phyloP scores from a whole-genome alignment of 2,797 vertebrate genomes.

The Salmo trutta region DNA sequence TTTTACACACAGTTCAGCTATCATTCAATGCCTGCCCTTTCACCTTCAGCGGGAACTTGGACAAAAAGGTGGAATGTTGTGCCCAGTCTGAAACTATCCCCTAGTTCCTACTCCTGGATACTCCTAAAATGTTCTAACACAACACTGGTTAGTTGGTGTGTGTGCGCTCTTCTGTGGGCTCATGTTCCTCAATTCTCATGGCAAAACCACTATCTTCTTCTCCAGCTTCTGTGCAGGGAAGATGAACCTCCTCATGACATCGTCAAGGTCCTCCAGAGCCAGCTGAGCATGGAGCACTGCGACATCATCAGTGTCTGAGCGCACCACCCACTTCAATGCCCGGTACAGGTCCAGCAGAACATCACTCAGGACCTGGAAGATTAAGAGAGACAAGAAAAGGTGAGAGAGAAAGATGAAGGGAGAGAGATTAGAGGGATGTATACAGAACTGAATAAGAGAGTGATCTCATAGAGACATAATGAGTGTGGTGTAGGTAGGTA shows the following conservation, averaged over 20 bases:
- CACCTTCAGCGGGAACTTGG: conserved; percentile 8
- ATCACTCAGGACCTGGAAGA: conserved; percentile 82
- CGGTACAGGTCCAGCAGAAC: conserved; percentile 91
- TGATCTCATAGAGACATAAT: background rate
- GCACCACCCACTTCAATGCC: conserved; percentile 85
- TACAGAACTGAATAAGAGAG: background rate
- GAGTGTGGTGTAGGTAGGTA: background rate
- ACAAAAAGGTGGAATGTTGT: conserved; percentile 62
- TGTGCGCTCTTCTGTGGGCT: background rate
- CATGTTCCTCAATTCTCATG: conserved; percentile 53
- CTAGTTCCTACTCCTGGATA: background rate
- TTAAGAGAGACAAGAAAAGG: no score
- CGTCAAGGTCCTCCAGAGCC: conserved; percentile 88
- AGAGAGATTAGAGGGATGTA: background rate
- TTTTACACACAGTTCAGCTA: conserved; percentile 12
- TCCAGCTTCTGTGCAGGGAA: conserved; percentile 86
- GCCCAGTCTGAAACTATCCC: background rate
- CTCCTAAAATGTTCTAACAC: background rate
- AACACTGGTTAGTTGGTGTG: no score
- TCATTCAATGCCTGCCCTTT: conserved; percentile 22
- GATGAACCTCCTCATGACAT: conserved; percentile 79
- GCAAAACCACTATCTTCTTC: conserved; percentile 88
- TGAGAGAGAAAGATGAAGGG: background rate
- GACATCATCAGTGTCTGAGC: conserved; percentile 75
- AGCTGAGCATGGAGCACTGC: conserved; percentile 87